Base-by-base conservation (phyloP, 2,113 vertebrate genomes). In the Catagonus wagneri region DNA sequence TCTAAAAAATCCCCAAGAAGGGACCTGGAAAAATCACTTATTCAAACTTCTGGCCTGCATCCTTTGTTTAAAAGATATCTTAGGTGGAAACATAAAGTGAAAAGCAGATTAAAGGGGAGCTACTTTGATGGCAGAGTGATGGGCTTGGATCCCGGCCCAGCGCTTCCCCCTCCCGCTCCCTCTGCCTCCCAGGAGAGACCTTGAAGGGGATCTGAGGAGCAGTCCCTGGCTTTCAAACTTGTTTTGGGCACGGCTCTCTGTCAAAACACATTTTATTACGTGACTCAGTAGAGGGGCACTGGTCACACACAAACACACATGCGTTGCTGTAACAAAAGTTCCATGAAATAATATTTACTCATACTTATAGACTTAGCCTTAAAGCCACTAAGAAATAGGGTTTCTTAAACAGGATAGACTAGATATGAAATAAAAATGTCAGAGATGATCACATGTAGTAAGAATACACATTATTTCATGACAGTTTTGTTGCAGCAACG, bases 11-110 rank as follows among this genome's bases (percentile, higher is more conserved):
- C 85, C 34, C 78, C 56, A 83, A 74, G 52, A 92, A 87, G 52
- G 39, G 87, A 85, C 12, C 88, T 93, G 88, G 65, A 23, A 95
- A 95, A 95, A 76, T 66, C 36, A 91, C 65, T 89, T 79, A 92
- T 92, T 96, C 74, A 86, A 90, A 89, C 39, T 94, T 96, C 90
- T 84, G 92, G 68, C 69, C 83, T 66, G 78, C 8, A n/a, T 65
- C 74, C 89, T 97, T 96, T 96, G 93, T 96, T 96, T 90, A 88
- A 96, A 97, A 81, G 72, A 12, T 44, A 95, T 80, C 69, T 94
- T 90, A 94, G 44, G 86, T 85, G 88, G 93, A 96, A 93, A 94
- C 44, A 79, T 34, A 85, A 74, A 90, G 69, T 95, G 81, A 29
- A 86, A 78, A 94, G 93, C 91, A 95, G 96, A 95, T 97, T 96